These are phyloP conservation scores for Macrotis lagotis DNA, from an alignment of 2,113 vertebrate genomes.

Conservation along the genomic window DNA sequence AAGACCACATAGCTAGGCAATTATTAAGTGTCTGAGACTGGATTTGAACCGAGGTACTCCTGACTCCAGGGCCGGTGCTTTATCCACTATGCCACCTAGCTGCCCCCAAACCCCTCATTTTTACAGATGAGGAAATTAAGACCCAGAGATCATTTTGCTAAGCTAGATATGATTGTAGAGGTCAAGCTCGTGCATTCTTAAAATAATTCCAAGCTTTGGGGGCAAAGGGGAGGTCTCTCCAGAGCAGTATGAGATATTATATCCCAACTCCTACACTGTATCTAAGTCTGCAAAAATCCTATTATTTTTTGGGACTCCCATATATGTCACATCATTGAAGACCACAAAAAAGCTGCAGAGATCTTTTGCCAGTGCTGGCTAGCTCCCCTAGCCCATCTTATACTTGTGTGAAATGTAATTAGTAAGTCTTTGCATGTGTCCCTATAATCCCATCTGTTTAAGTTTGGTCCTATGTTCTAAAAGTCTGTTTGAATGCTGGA, in stretches of 20 bases:
- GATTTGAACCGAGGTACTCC: no score
- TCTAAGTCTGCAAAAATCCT: background rate
- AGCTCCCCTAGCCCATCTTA: background rate
- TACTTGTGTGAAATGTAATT: background rate
- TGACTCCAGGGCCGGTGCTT: no score
- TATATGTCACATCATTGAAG: background rate
- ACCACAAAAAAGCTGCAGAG: background rate
- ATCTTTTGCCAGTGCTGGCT: background rate
- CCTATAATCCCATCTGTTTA: background rate
- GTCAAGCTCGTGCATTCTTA: background rate
- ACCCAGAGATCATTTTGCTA: background rate
- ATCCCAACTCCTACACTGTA: background rate
- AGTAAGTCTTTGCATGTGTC: background rate
- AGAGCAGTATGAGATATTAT: background rate
- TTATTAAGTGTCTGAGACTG: no score
- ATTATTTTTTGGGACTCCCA: background rate
- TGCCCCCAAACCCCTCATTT: background rate
- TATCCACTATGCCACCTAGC: no score
- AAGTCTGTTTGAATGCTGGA: background rate
- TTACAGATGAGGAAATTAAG: background rate
- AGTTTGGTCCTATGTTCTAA: background rate
- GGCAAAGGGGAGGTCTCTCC: background rate
- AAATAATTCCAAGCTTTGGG: background rate
- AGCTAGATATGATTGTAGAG: background rate
- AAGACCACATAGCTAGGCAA: no score